Conservation (phyloP, 2,888 invertebrate genomes). For the Cheilosia impressa region DNA sequence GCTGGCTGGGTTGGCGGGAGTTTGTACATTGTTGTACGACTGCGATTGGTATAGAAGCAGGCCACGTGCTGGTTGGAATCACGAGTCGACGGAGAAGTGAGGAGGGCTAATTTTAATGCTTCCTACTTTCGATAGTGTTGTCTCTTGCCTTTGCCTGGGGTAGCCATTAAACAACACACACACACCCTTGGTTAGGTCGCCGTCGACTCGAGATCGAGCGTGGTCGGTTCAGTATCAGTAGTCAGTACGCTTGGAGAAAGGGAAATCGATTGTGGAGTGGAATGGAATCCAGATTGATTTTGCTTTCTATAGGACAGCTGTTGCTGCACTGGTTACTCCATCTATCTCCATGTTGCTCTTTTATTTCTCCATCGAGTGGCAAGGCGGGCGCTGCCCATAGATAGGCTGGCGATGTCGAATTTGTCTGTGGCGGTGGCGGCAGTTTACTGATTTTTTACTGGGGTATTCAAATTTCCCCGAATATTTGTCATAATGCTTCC, state of each 20-base stretch:
- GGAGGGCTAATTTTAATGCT: constrained; percentile 63
- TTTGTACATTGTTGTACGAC: constrained; percentile 52
- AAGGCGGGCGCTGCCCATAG: background rate
- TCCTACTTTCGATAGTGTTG: constrained; percentile 57
- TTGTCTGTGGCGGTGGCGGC: constrained; percentile 47
- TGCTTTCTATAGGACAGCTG: background rate
- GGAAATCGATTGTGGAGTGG: constrained; percentile 34
- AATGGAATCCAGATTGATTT: background rate
- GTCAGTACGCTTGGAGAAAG: constrained; percentile 29
- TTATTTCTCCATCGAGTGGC: constrained; percentile 37
- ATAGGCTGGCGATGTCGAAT: constrained; percentile 36
- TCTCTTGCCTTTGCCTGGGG: constrained; percentile 36
- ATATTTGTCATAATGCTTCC: constrained; percentile 82
- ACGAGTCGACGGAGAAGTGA: constrained; percentile 55
- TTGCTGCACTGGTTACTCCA: background rate
- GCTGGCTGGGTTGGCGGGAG: constrained; percentile 41
- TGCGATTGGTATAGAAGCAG: constrained; percentile 59
- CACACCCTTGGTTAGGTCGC: background rate
- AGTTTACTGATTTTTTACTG: constrained; percentile 35
- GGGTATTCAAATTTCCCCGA: constrained; percentile 75
- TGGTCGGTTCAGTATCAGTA: too few species aligned
- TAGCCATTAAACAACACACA: constrained; percentile 6
- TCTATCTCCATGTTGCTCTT: background rate
- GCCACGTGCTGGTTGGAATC: constrained; percentile 39
- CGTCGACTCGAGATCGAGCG: background rate